A percentile compares a stretch with the other conserved stretches of the same genome.
phyloP scores from a whole-genome alignment of 2,888 invertebrate species.

The Protonemura montana region DNA sequence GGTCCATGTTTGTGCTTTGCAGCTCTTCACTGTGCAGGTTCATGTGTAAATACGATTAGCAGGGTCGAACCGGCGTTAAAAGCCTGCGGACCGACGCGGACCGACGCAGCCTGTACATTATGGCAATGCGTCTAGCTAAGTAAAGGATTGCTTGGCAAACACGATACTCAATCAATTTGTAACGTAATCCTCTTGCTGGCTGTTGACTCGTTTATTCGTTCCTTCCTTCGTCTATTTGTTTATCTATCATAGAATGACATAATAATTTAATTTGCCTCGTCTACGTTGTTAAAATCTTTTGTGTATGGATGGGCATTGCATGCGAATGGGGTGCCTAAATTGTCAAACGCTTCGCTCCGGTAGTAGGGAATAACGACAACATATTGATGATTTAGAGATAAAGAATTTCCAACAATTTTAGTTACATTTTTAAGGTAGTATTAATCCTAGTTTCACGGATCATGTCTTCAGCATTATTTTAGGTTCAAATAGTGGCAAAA shows the following conservation, averaged over 20 bases:
- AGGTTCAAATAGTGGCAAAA: too few relatives aligned
- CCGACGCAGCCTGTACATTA: too few relatives aligned
- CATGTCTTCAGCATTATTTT: too few relatives aligned
- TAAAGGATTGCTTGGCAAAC: neutral
- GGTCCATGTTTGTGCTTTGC: neutral
- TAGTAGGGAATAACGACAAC: too few relatives aligned
- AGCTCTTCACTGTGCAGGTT: neutral
- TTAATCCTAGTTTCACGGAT: too few relatives aligned
- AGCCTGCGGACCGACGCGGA: too few relatives aligned
- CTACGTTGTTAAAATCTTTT: neutral
- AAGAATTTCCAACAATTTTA: too few relatives aligned
- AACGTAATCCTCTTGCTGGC: neutral
- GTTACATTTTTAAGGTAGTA: too few relatives aligned
- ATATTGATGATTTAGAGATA: too few relatives aligned
- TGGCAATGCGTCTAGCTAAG: neutral
- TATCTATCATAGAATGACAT: neutral
- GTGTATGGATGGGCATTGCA: neutral
- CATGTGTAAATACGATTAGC: neutral
- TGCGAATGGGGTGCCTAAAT: too few relatives aligned
- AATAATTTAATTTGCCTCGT: neutral
- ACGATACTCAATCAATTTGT: conserved; percentile 7
- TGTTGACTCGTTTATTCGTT: neutral
- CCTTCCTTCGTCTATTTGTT: neutral
- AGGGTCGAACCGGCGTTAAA: neutral
- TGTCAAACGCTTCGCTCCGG: too few relatives aligned